Conservation (phyloP, 2,113 vertebrate species). For the Pluvialis apricaria region DNA sequence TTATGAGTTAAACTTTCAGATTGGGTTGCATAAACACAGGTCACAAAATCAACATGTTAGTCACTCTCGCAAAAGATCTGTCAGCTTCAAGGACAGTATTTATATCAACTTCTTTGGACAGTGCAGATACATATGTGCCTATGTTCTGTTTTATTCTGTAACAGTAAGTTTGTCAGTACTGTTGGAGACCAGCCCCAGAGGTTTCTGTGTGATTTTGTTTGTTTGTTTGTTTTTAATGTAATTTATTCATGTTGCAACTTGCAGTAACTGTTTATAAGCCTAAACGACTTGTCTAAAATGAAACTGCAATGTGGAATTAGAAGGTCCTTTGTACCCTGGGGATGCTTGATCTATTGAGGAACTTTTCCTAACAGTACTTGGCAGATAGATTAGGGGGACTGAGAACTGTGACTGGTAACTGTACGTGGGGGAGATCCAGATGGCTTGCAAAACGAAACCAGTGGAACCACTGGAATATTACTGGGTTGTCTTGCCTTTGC, state of each 20-base stretch:
- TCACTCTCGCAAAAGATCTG: neutral
- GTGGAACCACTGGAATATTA: neutral
- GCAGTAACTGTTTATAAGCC: neutral
- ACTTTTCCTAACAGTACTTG: neutral
- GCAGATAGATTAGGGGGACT: neutral
- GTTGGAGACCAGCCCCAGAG: neutral
- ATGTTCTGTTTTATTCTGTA: neutral
- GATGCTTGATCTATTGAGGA: neutral
- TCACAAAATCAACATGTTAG: neutral
- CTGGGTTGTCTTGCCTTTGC: neutral
- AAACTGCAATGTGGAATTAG: neutral
- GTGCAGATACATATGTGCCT: neutral
- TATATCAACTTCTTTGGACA: neutral
- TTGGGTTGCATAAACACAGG: slow-evolving; percentile 6
- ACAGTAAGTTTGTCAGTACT: neutral
- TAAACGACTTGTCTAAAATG: neutral
- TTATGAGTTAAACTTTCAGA: slow-evolving; percentile 1
- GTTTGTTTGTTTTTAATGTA: neutral
- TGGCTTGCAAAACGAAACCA: neutral
- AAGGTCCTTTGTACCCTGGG: neutral
- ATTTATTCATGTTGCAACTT: neutral
- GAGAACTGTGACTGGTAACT: neutral
- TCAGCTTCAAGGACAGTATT: neutral
- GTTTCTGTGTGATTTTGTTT: neutral
- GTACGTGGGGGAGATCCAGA: neutral